These are phyloP conservation scores for Myoxocephalus aenaeus DNA, from an alignment of 2,797 vertebrate species.

Conservation along the genomic window DNA sequence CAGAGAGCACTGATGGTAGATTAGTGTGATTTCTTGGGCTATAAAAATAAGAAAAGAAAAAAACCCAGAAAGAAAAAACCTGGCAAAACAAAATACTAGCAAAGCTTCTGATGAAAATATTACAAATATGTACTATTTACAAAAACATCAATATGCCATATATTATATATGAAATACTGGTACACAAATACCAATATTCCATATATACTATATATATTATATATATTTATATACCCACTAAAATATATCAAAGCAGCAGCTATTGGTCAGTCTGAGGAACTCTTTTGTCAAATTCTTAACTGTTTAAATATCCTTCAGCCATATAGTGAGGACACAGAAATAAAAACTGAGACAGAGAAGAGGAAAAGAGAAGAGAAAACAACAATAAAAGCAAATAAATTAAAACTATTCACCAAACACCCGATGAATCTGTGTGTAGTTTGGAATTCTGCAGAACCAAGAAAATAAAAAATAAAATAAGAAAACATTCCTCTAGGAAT, in stretches of 20 bases:
- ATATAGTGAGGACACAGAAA: slow-evolving; percentile 82
- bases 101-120: slow-evolving; percentile 84
- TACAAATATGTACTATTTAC: slow-evolving; percentile 87
- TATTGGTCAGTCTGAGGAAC: slow-evolving; percentile 96
- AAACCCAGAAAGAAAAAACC: slow-evolving; percentile 56
- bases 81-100: slow-evolving; percentile 77
- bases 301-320: slow-evolving; percentile 90
- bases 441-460: slow-evolving; percentile 84
- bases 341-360: slow-evolving; percentile 66
- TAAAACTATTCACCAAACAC: slow-evolving; percentile 85
- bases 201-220: slow-evolving; percentile 81
- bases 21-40: slow-evolving; percentile 75
- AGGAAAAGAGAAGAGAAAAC: slow-evolving; percentile 51
- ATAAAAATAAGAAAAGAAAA: slow-evolving; percentile 71
- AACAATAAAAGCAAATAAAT: slow-evolving; percentile 82
- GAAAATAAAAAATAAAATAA: slow-evolving; percentile 34
- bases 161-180: slow-evolving; percentile 77
- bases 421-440: slow-evolving; percentile 78
- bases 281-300: slow-evolving; percentile 83
- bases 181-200: slow-evolving; percentile 75
- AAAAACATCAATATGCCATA: slow-evolving; percentile 81
- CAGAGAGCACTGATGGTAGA: slow-evolving; percentile 71
- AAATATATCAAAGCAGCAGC: slow-evolving; percentile 93
- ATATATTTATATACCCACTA: slow-evolving; percentile 78
- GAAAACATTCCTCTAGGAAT: slow-evolving; percentile 70